These are phyloP conservation scores for Anguilla anguilla DNA, from an alignment of 2,797 vertebrate species.

Conservation along the genomic window DNA sequence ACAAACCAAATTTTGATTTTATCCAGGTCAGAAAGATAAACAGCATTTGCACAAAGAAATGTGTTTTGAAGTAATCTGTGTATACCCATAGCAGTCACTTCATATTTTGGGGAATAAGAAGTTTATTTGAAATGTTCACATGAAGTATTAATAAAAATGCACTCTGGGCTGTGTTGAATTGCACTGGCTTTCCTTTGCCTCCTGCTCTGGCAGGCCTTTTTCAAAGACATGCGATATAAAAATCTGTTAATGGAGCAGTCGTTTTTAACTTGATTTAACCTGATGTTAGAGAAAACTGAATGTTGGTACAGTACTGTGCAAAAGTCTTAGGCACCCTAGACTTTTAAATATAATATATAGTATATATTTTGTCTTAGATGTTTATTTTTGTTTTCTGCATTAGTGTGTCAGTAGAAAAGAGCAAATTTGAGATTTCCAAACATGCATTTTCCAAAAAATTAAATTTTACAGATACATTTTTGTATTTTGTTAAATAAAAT, in stretches of 20 bases:
- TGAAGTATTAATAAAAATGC: background rate
- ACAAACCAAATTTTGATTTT: background rate
- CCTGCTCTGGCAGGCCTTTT: background rate
- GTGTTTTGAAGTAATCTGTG: background rate
- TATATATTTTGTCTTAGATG: too few relatives aligned
- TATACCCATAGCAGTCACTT: background rate
- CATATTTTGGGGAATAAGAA: background rate
- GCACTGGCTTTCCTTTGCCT: background rate
- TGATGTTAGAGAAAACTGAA: too few relatives aligned
- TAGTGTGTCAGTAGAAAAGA: too few relatives aligned
- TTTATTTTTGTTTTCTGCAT: too few relatives aligned
- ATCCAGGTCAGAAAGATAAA: background rate
- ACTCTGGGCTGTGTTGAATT: background rate
- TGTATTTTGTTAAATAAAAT: too few relatives aligned
- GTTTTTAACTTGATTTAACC: background rate
- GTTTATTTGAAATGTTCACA: slow-evolving; percentile 11
- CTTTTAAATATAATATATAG: too few relatives aligned
- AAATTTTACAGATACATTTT: too few relatives aligned
- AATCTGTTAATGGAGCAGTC: background rate
- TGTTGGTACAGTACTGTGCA: too few relatives aligned
- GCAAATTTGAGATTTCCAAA: too few relatives aligned
- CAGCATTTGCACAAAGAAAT: background rate
- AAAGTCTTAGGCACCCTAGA: too few relatives aligned
- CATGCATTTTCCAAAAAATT: too few relatives aligned
- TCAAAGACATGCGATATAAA: background rate